Conservation (phyloP, 2,113 vertebrate species). For the Catharus bicknelli region DNA sequence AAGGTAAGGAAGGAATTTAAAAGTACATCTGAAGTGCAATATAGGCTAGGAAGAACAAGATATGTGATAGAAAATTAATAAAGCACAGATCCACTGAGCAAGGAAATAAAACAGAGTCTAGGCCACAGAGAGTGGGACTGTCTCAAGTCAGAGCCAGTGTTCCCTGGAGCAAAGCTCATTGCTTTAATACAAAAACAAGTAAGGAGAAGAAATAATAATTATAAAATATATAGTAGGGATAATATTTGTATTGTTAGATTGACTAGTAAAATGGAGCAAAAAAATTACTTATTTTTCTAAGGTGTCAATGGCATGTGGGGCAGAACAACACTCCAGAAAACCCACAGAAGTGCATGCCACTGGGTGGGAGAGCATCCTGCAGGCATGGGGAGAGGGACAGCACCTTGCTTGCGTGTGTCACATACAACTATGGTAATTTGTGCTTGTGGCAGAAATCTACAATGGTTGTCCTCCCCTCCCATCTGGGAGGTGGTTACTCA, state of each 20-base stretch:
- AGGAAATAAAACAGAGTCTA: background rate
- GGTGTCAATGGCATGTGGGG: background rate
- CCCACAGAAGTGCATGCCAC: rapidly evolving
- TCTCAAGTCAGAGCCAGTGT: background rate
- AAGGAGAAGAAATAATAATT: background rate
- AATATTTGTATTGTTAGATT: background rate
- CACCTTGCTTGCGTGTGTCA: background rate
- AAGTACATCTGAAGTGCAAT: background rate
- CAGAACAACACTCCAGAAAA: background rate
- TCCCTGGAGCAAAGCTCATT: background rate
- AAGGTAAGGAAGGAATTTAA: background rate
- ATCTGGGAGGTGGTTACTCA: background rate
- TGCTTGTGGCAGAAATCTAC: background rate
- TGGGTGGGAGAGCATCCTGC: background rate
- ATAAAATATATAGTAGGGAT: background rate
- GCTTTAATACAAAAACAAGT: background rate
- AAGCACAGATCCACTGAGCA: background rate
- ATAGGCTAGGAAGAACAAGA: background rate
- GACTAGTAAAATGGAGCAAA: background rate
- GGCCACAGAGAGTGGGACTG: background rate
- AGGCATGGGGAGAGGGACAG: background rate
- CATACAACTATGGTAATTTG: rapidly evolving
- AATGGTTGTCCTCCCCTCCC: background rate
- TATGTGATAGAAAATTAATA: background rate
- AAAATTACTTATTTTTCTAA: background rate